phyloP scores from a whole-genome alignment of 2,888 invertebrate genomes.

The Heliconius ethilla region DNA sequence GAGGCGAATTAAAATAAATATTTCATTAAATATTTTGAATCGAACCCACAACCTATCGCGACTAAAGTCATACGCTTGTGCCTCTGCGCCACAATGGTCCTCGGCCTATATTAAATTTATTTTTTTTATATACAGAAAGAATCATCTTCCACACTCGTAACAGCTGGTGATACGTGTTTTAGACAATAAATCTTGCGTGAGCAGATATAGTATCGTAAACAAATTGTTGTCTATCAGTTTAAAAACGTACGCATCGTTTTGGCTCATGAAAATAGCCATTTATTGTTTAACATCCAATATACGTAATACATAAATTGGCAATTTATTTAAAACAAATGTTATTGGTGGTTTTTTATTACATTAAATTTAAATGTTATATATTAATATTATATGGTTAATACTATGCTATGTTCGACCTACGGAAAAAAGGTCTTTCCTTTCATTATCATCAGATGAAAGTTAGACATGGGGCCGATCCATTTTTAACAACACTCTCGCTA shows the following conservation, averaged over 20 bases:
- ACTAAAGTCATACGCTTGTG: too few relatives aligned
- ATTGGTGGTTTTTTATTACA: neutral
- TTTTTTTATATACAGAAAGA: too few relatives aligned
- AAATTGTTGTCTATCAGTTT: slow-evolving; percentile 5
- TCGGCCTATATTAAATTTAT: too few relatives aligned
- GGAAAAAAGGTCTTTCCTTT: too few relatives aligned
- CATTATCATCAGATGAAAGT: neutral
- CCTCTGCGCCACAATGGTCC: too few relatives aligned
- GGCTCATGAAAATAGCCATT: neutral
- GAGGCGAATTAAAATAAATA: too few relatives aligned
- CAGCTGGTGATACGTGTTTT: neutral
- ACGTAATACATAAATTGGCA: neutral
- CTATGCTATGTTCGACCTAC: neutral
- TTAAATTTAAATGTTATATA: neutral
- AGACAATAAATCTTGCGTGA: slow-evolving; percentile 5
- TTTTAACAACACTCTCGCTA: slow-evolving; percentile 30
- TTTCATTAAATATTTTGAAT: too few relatives aligned
- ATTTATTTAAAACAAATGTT: neutral
- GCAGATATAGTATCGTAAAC: neutral
- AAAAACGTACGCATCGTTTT: neutral
- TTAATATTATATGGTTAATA: neutral
- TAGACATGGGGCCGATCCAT: neutral
- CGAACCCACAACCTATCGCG: too few relatives aligned
- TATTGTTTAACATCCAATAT: neutral
- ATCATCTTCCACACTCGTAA: neutral